phyloP scores from a whole-genome alignment of 1,140 invertebrate species.

The Halyomorpha halys region DNA sequence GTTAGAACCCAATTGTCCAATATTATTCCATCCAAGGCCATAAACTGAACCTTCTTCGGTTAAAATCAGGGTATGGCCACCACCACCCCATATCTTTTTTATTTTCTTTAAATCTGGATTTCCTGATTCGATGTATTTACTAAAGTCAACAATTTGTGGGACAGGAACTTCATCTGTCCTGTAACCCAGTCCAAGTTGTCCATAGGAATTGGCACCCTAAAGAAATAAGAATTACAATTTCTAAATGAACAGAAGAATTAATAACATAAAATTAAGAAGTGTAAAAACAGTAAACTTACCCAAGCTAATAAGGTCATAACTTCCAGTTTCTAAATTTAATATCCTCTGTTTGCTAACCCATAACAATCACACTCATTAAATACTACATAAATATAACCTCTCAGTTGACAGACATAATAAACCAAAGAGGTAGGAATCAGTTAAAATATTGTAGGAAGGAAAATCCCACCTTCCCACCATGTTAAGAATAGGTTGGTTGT shows the following conservation, averaged over 20 bases:
- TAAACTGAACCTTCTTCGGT: constrained; percentile 54
- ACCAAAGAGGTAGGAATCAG: background rate
- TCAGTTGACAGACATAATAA: background rate
- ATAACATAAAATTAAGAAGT: background rate
- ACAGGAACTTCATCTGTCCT: constrained; percentile 53
- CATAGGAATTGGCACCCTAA: constrained; percentile 76
- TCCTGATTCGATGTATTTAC: constrained; percentile 35
- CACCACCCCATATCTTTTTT: constrained; percentile 56
- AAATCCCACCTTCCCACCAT: no score
- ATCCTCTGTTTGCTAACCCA: background rate
- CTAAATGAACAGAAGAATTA: background rate
- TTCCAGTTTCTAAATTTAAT: background rate
- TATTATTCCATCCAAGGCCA: constrained; percentile 75
- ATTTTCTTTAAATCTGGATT: constrained; percentile 36
- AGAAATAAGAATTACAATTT: constrained; percentile 18
- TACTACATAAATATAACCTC: background rate
- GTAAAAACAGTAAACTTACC: background rate
- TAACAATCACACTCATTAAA: background rate
- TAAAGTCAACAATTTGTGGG: constrained; percentile 42
- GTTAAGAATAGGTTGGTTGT: no score
- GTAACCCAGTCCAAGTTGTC: constrained; percentile 59
- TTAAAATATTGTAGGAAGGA: no score
- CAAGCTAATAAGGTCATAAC: background rate
- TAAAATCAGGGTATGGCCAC: constrained; percentile 61
- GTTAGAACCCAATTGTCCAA: constrained; percentile 56